These are phyloP conservation scores for Varanus salvator DNA, from an alignment of 2,113 vertebrate genomes.

Conservation along the genomic window DNA sequence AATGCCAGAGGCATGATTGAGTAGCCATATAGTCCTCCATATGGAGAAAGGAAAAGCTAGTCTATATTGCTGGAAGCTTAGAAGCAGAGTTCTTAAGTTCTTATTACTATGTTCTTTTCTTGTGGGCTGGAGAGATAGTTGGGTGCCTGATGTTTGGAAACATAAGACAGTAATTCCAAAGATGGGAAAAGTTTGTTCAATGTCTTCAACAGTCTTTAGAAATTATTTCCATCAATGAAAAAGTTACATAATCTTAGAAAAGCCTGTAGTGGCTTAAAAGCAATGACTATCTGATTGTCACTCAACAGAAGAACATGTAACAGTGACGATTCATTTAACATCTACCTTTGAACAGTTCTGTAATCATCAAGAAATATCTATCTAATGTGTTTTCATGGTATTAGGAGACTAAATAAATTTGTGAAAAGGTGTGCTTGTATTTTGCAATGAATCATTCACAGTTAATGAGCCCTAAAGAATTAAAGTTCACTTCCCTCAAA, in stretches of 20 bases:
- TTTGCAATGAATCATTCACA: background rate
- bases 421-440: background rate
- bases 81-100: background rate
- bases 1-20: background rate
- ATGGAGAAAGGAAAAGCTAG: background rate
- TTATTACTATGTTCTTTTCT: background rate
- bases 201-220: background rate
- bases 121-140: background rate
- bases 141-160: background rate
- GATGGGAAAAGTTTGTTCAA: background rate
- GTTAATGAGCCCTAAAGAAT: background rate
- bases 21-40: background rate
- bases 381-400: background rate
- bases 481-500: background rate
- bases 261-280: background rate
- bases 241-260: background rate
- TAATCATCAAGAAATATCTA: background rate
- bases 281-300: background rate
- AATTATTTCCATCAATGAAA: background rate
- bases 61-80: background rate
- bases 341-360: background rate
- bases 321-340: background rate
- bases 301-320: background rate
- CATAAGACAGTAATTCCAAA: background rate
- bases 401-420: constrained; percentile 11